Base-by-base conservation (phyloP, 2,113 vertebrate species). In the Astatoreochromis straeleni region DNA sequence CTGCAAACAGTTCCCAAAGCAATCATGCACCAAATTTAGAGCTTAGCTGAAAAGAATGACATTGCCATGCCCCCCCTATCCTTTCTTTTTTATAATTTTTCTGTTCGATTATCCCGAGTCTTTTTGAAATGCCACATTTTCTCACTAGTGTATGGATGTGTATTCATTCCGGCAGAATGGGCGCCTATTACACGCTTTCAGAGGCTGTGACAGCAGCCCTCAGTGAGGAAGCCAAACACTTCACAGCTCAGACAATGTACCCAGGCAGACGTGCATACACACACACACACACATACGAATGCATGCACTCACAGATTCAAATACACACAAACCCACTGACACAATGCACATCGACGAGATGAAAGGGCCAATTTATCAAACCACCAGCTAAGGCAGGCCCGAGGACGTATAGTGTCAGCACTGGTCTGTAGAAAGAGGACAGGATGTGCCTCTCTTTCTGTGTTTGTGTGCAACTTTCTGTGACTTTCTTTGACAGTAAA, bases 281-380 rank as follows among this genome's bases (percentile, higher is more conserved):
- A 89, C 83, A 82, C 83, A 82, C 87, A 83, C 83, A 65, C n/a
- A n/a, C 16, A 33, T 35, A 63, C 7, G 1, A 65, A 65, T n/a
- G 49, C 82, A 78, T n/a, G 40, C 83, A 87, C 81, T 63, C 24
- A 19, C 55, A 84, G 38, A 87, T 87, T 73, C 84, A 42, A 84
- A 89, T 80, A 54, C 85, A 87, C 92, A 92, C 87, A 4, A 86
- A 83, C 86, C 54, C 83, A 85, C 86, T 94, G 94, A 95, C 93
- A 95, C 96, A 95, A 95, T 95, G 91, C 89, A 89, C 93, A 94
- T 92, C 75, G 93, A 95, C 84, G 82, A 94, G 91, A 93, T 93
- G 94, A 94, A 93, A 91, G 93, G 94, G 91, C 92, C 94, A 95
- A 95, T 96, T 96, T 95, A 96, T 95, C 94, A 95, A 94, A 95